phyloP scores from a whole-genome alignment of 2,888 invertebrate genomes.

The Athalia circularis region DNA sequence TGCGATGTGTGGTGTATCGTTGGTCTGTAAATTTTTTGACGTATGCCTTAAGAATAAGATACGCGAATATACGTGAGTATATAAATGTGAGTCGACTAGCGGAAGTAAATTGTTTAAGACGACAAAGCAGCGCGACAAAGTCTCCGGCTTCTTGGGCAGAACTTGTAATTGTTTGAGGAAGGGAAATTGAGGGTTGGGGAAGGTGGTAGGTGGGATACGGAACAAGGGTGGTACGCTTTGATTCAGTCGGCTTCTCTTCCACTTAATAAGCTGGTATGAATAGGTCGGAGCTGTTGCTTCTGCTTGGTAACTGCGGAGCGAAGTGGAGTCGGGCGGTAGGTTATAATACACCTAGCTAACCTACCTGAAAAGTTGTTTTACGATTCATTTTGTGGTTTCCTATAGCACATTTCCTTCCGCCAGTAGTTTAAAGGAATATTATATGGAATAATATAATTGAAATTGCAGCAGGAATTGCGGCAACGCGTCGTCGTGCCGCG shows the following conservation, averaged over 20 bases:
- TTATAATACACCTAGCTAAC: not conserved
- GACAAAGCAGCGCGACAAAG: conserved; percentile 20
- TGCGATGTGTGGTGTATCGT: no score
- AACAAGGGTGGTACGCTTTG: conserved; percentile 53
- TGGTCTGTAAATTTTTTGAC: no score
- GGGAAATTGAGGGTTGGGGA: conserved; percentile 46
- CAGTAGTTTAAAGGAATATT: conserved; percentile 19
- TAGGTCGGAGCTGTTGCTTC: conserved; percentile 62
- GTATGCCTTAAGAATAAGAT: no score
- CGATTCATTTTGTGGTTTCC: conserved; percentile 20
- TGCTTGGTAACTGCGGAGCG: conserved; percentile 60
- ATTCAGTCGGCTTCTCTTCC: conserved; percentile 63
- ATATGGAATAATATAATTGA: conserved; percentile 3
- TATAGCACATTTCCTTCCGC: not conserved
- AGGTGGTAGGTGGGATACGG: conserved; percentile 38
- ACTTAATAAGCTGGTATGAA: conserved; percentile 67
- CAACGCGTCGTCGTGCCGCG: not conserved
- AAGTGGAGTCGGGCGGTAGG: conserved; percentile 53
- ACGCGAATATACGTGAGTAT: not conserved
- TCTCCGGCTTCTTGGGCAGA: conserved; percentile 29
- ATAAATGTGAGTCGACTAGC: not conserved
- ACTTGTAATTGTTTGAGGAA: conserved; percentile 45
- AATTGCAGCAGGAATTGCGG: not conserved
- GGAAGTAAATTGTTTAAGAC: conserved; percentile 30
- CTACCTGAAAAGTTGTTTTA: conserved; percentile 36